Evolutionary conservation across 1,140 invertebrate species (phyloP), one percentile per base, ranked within the genome.

Genomic region (Apis mellifera): DNA sequence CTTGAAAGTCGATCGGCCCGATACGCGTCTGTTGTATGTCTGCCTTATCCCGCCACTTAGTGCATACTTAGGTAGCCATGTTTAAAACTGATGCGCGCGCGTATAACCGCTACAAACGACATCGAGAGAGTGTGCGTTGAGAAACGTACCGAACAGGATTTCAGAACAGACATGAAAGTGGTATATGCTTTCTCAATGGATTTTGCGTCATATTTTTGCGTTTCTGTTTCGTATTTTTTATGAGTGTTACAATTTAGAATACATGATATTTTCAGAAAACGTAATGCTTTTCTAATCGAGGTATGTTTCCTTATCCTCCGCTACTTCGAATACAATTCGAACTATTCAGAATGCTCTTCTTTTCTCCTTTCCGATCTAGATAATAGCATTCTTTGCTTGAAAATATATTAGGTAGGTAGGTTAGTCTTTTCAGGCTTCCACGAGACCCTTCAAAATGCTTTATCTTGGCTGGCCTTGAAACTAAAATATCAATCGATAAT

Each of bases 161-260:
- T 85, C 26, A 80, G 64, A 57, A 60, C 83, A 59, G 42, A 48
- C 69, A 84, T 54, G 83, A 84, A 73, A 85, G 84, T 83, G 52
- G 65, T 68, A 19, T 55, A 13, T 66, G 57, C 73, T 75, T 48
- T 64, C 59, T 52, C 73, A 23, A 64, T 64, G 48, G 23, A 75
- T 32, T 62, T n/a, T 17, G 12, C 5, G 12, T 64, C 48, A n/a
- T 11, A 59, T 21, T n/a, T 17, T n/a, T 19, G 13, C 19, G 19
- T 52, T 72, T 73, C 71, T 73, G 15, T 73, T 59, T 48, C 26
- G 13, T 73, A 32, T 19, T 73, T 73, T 21, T 57, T 73, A 73
- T n/a, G 48, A 21, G 21, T 32, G 54, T 73, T 73, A 23, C 23
- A 73, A 73, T 21, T 59, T 17, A 8, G 5, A 48, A 55, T 73